Evolutionary conservation across 2,888 invertebrate species (phyloP).

Genomic region (Ferdinandea cuprea): DNA sequence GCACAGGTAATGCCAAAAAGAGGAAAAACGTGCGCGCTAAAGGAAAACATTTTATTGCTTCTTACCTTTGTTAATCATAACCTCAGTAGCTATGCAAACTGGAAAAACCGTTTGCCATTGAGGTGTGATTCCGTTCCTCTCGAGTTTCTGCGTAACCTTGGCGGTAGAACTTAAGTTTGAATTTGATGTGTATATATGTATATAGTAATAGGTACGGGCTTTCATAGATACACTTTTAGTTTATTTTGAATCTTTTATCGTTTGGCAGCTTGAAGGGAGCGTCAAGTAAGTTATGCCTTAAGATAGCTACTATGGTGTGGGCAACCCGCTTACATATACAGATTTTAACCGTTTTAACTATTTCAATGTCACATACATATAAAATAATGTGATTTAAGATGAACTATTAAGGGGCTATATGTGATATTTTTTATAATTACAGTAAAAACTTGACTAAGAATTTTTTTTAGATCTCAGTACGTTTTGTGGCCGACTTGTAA

Average conservation of each 20-base stretch:
- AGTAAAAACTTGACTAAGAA: too few species aligned
- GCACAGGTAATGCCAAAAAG: not conserved
- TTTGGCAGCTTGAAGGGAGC: too few species aligned
- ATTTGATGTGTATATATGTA: not conserved
- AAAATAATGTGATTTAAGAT: too few species aligned
- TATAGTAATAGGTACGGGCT: not conserved
- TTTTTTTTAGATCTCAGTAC: too few species aligned
- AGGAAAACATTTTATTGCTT: conserved; percentile 57
- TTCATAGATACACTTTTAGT: not conserved
- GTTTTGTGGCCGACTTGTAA: too few species aligned
- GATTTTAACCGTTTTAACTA: too few species aligned
- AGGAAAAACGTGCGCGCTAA: not conserved
- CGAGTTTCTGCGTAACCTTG: conserved; percentile 31
- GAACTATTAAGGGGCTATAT: too few species aligned
- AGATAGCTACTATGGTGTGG: too few species aligned
- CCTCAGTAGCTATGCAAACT: conserved; percentile 59
- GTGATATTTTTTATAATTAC: too few species aligned
- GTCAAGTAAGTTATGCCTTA: too few species aligned
- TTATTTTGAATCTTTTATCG: not conserved
- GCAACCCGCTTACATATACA: too few species aligned
- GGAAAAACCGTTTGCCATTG: conserved; percentile 23
- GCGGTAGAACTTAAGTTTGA: conserved; percentile 10
- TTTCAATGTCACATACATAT: too few species aligned
- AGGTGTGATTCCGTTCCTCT: conserved; percentile 17
- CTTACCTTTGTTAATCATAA: conserved; percentile 65